Conservation (phyloP, 1,140 invertebrate genomes). For the Zophobas morio region DNA sequence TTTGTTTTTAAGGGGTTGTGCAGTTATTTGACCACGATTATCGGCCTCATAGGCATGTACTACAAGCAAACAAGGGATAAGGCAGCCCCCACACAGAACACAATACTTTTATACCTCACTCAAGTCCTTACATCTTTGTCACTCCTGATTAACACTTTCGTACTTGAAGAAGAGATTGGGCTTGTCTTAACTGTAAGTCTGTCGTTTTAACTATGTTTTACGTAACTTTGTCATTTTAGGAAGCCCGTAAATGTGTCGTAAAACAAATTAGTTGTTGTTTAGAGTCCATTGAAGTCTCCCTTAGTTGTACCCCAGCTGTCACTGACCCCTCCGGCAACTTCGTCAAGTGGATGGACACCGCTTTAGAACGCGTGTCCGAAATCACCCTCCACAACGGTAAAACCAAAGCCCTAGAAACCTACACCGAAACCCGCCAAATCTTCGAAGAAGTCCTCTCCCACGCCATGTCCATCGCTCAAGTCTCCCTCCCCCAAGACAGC, state of each 20-base stretch:
- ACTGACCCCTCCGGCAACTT: conserved; percentile 54
- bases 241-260: conserved; percentile 49
- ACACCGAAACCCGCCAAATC: conserved; percentile 46
- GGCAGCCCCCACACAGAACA: background rate
- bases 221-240: conserved; percentile 48
- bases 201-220: background rate
- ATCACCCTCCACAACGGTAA: conserved; percentile 54
- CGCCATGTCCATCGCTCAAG: conserved; percentile 64
- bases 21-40: conserved; percentile 5
- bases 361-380: conserved; percentile 57
- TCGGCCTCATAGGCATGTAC: background rate
- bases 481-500: conserved; percentile 59
- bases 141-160: conserved; percentile 18
- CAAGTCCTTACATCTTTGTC: conserved; percentile 14
- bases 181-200: background rate
- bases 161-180: conserved; percentile 7
- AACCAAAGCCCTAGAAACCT: conserved; percentile 32
- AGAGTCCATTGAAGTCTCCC: conserved; percentile 49
- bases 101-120: conserved; percentile 15
- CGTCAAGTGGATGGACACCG: conserved; percentile 61
- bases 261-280: conserved; percentile 56
- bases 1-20: conserved; percentile 7
- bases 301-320: background rate
- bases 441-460: conserved; percentile 63
- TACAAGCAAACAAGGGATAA: background rate